phyloP scores from a whole-genome alignment of 2,888 invertebrate genomes.

The Drosophila quasianomalipes region DNA sequence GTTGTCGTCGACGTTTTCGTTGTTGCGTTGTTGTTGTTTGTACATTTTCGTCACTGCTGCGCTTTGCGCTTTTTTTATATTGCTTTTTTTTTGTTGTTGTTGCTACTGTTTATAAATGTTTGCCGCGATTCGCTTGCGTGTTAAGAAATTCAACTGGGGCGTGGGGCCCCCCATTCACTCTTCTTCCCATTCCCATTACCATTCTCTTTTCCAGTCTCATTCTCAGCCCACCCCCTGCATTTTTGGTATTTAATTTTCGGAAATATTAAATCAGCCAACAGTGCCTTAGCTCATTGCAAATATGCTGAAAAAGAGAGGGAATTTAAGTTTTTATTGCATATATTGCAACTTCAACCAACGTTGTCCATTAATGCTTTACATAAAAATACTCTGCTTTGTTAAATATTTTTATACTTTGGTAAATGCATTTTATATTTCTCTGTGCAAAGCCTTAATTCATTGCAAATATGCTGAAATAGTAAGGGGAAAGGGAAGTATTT shows the following conservation, averaged over 20 bases:
- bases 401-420: not conserved
- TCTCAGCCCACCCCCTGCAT: conserved; percentile 2
- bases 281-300: not conserved
- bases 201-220: conserved; percentile 2
- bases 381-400: not conserved
- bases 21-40: conserved; percentile 51
- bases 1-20: conserved; percentile 57
- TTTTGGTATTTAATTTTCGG: conserved; percentile 13
- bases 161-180: conserved; percentile 39
- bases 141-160: conserved; percentile 63
- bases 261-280: conserved; percentile 3
- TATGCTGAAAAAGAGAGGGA: conserved; percentile 5
- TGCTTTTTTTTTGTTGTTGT: conserved; percentile 18
- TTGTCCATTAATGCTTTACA: not conserved
- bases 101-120: conserved; percentile 44
- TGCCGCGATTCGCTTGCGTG: conserved; percentile 67
- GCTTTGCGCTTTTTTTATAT: conserved; percentile 50
- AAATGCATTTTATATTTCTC: not conserved
- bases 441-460: not conserved
- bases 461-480: conserved; percentile 8
- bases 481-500: not conserved
- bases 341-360: not conserved
- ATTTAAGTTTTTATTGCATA: not conserved
- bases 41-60: conserved; percentile 75
- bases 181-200: conserved; percentile 20